These are phyloP conservation scores for Synanthedon andrenaeformis DNA, from an alignment of 2,888 invertebrate genomes.

Conservation along the genomic window DNA sequence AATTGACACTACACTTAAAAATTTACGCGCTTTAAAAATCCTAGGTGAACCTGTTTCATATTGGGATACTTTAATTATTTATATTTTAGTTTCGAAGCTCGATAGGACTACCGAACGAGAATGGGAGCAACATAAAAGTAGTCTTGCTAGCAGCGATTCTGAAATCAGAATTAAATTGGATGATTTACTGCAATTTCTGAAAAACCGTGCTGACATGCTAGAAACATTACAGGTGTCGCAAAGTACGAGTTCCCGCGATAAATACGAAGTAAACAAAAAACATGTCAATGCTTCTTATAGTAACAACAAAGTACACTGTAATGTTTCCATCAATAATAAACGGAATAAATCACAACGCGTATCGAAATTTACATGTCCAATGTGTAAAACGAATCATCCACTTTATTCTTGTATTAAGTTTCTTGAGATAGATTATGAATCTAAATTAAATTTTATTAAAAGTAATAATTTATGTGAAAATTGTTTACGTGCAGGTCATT, in stretches of 20 bases:
- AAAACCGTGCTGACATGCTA: not conserved
- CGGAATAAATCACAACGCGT: not conserved
- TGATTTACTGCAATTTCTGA: not conserved
- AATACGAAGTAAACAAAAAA: no score
- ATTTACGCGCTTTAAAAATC: no score
- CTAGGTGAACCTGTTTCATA: no score
- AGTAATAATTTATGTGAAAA: slow-evolving; percentile 2
- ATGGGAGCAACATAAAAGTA: not conserved
- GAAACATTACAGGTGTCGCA: not conserved
- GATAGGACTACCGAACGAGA: not conserved
- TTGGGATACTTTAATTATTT: not conserved
- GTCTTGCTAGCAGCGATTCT: not conserved
- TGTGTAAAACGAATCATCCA: slow-evolving; percentile 5
- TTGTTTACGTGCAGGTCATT: slow-evolving; percentile 3
- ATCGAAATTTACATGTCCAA: not conserved
- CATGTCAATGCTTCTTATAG: no score
- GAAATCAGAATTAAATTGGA: not conserved
- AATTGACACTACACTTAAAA: no score
- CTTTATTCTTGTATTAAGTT: slow-evolving; percentile 6
- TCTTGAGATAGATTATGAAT: slow-evolving; percentile 1
- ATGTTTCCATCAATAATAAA: not conserved
- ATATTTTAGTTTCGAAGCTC: not conserved
- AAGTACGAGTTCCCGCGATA: no score
- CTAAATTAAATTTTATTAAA: slow-evolving; percentile 3
- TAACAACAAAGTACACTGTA: not conserved